phyloP scores from a whole-genome alignment of 92 coral and sea anemone species.

The Micromussa lordhowensis region DNA sequence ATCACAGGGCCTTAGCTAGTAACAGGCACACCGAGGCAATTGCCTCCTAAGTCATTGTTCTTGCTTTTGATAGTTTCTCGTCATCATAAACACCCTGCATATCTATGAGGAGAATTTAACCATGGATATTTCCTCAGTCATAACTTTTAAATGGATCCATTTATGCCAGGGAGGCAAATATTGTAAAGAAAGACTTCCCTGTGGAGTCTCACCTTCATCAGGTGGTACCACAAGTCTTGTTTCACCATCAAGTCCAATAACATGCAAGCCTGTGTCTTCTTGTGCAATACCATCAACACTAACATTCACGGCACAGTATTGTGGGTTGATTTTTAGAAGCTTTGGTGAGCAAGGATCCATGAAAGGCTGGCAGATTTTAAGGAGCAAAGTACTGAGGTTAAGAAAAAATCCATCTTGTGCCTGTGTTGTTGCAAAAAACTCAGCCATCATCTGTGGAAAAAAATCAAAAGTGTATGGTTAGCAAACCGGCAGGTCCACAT shows the following conservation, averaged over 20 bases:
- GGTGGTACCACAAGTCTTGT: constrained; percentile 79
- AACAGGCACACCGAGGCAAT: too few species aligned
- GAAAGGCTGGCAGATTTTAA: constrained; percentile 86
- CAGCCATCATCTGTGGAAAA: constrained; percentile 82
- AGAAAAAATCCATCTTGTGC: constrained; percentile 97
- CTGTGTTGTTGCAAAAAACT: constrained; percentile 73
- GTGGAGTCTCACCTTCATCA: constrained; percentile 73
- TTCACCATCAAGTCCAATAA: constrained; percentile 84
- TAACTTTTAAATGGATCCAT: too few species aligned
- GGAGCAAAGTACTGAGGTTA: constrained; percentile 84
- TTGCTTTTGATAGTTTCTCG: too few species aligned
- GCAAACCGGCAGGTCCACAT: too few species aligned
- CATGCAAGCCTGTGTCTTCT: constrained; percentile 73
- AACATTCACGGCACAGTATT: constrained; percentile 79
- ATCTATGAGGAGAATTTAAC: too few species aligned
- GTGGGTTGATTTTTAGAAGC: constrained; percentile 88
- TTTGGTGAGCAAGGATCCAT: constrained; percentile 83
- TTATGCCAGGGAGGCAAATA: too few species aligned
- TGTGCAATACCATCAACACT: constrained; percentile 55
- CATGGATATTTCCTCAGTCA: too few species aligned
- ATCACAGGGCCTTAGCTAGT: too few species aligned
- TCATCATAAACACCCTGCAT: too few species aligned
- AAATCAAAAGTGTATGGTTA: background rate
- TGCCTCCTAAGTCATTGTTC: too few species aligned
- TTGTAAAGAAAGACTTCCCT: too few species aligned